A percentile compares a stretch with the other conserved stretches of the same genome.
These are phyloP conservation scores for Apocrypta bakeri DNA, from an alignment of 1,140 invertebrate genomes.

Conservation along the genomic window DNA sequence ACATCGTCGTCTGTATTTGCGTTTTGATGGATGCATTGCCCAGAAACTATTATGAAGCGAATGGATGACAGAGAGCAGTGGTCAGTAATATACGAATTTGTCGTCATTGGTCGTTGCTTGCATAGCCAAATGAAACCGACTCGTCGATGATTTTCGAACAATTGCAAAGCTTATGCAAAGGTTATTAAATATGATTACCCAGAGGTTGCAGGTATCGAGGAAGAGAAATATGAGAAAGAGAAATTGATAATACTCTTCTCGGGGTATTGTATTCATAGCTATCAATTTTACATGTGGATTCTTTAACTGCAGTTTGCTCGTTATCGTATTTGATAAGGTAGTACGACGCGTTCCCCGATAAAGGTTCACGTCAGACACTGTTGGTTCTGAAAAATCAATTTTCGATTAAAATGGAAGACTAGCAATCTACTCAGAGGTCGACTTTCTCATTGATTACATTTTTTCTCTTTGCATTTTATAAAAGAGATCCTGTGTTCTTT, in stretches of 20 bases:
- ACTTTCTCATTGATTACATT: not conserved
- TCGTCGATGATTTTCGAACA: not conserved
- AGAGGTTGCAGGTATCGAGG: too few relatives aligned
- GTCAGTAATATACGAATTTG: not conserved
- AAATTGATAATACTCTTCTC: too few relatives aligned
- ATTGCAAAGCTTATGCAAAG: too few relatives aligned
- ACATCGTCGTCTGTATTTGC: not conserved
- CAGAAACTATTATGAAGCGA: not conserved
- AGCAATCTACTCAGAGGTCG: not conserved
- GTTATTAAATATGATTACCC: too few relatives aligned
- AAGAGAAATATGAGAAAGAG: not conserved
- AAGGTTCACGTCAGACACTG: not conserved
- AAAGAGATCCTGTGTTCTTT: not conserved
- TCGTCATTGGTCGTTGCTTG: not conserved
- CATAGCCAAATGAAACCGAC: not conserved
- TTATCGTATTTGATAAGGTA: not conserved
- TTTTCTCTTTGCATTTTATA: not conserved
- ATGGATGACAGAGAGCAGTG: not conserved
- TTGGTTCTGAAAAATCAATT: not conserved
- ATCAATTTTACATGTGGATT: not conserved
- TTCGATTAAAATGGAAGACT: not conserved
- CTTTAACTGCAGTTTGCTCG: not conserved
- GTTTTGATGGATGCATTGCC: slow-evolving; percentile 27
- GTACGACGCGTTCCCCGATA: not conserved
- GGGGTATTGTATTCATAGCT: too few relatives aligned